Evolutionary conservation across 2,797 vertebrate genomes (phyloP).

Genomic region (Gallinago solitaria): DNA sequence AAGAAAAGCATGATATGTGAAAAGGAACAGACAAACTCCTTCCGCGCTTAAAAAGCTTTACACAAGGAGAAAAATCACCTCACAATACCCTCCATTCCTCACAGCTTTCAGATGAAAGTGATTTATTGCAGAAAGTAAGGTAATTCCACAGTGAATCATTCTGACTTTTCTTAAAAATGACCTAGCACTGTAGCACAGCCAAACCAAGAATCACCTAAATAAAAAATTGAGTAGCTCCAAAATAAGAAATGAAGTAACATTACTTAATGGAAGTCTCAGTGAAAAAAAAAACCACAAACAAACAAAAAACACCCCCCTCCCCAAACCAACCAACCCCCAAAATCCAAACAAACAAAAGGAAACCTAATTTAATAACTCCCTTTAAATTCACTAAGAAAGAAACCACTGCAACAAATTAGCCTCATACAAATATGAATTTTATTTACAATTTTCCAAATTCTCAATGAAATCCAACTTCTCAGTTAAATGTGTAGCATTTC

Average conservation of each 20-base stretch:
- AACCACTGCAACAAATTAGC: constrained; percentile 35
- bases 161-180: not conserved
- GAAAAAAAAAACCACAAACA: not conserved
- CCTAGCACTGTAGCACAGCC: not conserved
- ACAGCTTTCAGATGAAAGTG: not conserved
- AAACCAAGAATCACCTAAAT: not conserved
- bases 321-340: too few species aligned
- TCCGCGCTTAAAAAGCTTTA: not conserved
- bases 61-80: not conserved
- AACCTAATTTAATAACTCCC: not conserved
- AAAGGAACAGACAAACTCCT: not conserved
- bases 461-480: constrained; percentile 55
- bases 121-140: constrained; percentile 10
- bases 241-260: not conserved
- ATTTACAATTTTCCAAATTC: constrained; percentile 65
- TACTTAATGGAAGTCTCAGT: not conserved
- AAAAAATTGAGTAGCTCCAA: not conserved
- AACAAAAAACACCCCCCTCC: not conserved
- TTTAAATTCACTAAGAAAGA: not conserved
- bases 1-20: not conserved
- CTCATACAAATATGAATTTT: constrained; percentile 72
- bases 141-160: not conserved
- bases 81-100: not conserved
- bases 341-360: not conserved
- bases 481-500: constrained; percentile 46